A percentile compares a stretch with the other conserved stretches of the same genome.
phyloP scores from a whole-genome alignment of 2,113 vertebrate species.

The Bubo bubo region DNA sequence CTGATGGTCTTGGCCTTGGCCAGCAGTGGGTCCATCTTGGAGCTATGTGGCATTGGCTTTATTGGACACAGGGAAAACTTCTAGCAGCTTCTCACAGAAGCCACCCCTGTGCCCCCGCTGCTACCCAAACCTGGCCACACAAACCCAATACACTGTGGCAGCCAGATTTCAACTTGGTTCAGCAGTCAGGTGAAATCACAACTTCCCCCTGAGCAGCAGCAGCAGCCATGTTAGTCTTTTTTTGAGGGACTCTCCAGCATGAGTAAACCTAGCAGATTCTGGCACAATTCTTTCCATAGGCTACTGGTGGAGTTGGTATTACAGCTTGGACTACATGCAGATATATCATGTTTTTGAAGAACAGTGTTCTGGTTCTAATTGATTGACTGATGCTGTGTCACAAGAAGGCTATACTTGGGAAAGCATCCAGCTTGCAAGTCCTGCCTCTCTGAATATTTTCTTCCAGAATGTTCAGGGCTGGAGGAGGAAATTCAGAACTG shows the following conservation, averaged over 20 bases:
- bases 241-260: neutral
- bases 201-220: neutral
- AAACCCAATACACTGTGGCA: neutral
- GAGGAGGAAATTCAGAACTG: conserved; percentile 19
- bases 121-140: too few species aligned
- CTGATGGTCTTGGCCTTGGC: too few species aligned
- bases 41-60: too few species aligned
- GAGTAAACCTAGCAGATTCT: neutral
- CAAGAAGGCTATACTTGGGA: neutral
- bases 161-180: neutral
- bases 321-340: neutral
- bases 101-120: too few species aligned
- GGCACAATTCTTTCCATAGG: neutral
- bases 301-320: neutral
- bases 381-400: neutral
- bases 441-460: neutral
- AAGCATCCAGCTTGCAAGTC: neutral
- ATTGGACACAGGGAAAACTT: too few species aligned
- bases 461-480: neutral
- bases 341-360: neutral
- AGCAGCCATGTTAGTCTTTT: neutral
- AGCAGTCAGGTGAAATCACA: neutral
- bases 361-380: neutral
- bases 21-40: too few species aligned
- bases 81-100: too few species aligned